Conservation (phyloP, 2,888 invertebrate species). For the Bombyx huttoni region DNA sequence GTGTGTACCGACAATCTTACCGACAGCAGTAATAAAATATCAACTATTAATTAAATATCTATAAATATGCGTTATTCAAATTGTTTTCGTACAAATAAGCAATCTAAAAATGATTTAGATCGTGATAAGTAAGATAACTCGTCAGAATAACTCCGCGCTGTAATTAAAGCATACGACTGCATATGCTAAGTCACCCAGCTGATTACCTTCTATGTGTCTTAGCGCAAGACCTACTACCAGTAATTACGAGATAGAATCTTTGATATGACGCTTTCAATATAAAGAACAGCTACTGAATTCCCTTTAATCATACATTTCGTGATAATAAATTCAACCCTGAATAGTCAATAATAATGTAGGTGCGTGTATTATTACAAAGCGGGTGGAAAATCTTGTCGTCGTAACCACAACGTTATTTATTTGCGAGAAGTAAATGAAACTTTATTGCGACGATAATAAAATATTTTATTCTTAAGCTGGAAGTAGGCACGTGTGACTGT, state of each 20-base stretch:
- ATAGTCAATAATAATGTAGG: constrained; percentile 14
- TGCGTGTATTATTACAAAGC: constrained; percentile 10
- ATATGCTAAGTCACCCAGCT: background rate
- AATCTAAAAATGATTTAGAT: too few species aligned
- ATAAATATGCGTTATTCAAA: too few species aligned
- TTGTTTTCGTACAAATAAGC: too few species aligned
- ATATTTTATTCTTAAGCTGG: too few species aligned
- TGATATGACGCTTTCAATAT: constrained; percentile 5
- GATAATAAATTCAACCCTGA: constrained; percentile 12
- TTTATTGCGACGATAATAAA: too few species aligned
- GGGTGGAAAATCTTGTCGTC: background rate
- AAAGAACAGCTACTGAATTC: constrained; percentile 17
- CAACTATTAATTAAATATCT: too few species aligned
- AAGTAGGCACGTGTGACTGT: too few species aligned
- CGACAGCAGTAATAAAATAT: too few species aligned
- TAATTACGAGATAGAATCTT: background rate
- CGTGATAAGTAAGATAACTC: too few species aligned
- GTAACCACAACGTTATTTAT: background rate
- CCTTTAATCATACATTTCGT: constrained; percentile 15
- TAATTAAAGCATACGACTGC: background rate
- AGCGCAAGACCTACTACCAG: background rate
- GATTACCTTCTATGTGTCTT: background rate
- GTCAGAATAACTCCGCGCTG: background rate
- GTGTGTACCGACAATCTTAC: too few species aligned
- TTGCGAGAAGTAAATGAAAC: background rate